Percentiles rank a stretch among this genome's conserved stretches.
Evolutionary conservation across 2,113 vertebrate genomes (phyloP).

Genomic region (Progne subis): DNA sequence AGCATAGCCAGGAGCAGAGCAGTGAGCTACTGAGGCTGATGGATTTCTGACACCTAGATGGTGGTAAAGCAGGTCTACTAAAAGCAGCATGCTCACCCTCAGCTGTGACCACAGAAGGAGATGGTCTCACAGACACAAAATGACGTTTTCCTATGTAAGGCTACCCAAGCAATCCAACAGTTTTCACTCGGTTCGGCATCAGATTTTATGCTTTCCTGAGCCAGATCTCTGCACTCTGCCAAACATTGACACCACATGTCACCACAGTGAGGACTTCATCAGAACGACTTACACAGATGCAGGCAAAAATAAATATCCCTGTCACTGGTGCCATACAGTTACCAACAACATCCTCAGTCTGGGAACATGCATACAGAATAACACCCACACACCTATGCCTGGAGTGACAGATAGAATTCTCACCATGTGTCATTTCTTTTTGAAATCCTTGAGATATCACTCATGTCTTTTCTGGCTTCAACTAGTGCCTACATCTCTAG

Average conservation of each 20-base stretch:
- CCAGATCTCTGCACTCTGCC: neutral
- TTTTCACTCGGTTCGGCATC: neutral
- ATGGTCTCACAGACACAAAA: neutral
- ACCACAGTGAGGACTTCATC: neutral
- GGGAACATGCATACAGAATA: neutral
- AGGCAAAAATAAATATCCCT: neutral
- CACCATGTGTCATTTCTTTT: neutral
- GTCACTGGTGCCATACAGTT: neutral
- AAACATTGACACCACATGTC: neutral
- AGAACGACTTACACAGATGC: neutral
- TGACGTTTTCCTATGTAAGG: neutral
- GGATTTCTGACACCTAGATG: neutral
- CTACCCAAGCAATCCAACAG: neutral
- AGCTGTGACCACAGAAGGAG: neutral
- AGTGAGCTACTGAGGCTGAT: neutral
- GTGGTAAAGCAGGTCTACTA: neutral
- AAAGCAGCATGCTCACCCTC: neutral
- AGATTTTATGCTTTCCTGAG: neutral
- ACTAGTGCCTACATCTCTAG: neutral
- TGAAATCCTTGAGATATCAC: neutral
- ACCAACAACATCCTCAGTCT: neutral
- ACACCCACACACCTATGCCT: neutral
- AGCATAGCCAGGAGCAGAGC: neutral
- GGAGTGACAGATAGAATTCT: neutral
- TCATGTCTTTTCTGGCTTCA: neutral